phyloP scores from a whole-genome alignment of 1,140 invertebrate genomes.

The Heliothis virescens region DNA sequence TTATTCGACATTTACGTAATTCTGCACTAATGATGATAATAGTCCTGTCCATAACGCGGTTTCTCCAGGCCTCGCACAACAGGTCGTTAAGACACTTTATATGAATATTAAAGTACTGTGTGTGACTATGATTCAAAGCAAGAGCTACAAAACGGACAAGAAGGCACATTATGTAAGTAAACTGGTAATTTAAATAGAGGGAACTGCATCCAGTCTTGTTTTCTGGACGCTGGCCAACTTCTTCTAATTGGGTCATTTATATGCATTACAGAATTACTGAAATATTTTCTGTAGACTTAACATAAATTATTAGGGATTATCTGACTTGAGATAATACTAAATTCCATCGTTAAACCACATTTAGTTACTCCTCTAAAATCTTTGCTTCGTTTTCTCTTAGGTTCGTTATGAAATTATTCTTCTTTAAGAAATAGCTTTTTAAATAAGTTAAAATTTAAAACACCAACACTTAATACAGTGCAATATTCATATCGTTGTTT shows the following conservation, averaged over 20 bases:
- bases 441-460: too few species aligned
- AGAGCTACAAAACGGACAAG: constrained; percentile 26
- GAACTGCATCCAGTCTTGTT: constrained; percentile 59
- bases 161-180: constrained; percentile 42
- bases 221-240: constrained; percentile 70
- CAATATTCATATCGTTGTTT: too few species aligned
- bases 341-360: constrained; percentile 41
- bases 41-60: constrained; percentile 28
- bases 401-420: neutral
- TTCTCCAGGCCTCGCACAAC: neutral
- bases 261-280: constrained; percentile 63
- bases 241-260: constrained; percentile 71
- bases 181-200: constrained; percentile 60
- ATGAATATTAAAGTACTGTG: constrained; percentile 33
- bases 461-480: neutral
- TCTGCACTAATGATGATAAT: constrained; percentile 45
- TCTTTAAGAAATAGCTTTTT: neutral
- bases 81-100: constrained; percentile 3
- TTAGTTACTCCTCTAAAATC: neutral
- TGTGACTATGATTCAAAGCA: constrained; percentile 21
- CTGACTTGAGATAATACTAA: constrained; percentile 35
- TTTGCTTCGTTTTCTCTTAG: neutral
- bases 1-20: constrained; percentile 43
- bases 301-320: constrained; percentile 45
- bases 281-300: constrained; percentile 57